These are phyloP conservation scores for Metallyticus violacea DNA, from an alignment of 2,888 invertebrate species.

Conservation along the genomic window DNA sequence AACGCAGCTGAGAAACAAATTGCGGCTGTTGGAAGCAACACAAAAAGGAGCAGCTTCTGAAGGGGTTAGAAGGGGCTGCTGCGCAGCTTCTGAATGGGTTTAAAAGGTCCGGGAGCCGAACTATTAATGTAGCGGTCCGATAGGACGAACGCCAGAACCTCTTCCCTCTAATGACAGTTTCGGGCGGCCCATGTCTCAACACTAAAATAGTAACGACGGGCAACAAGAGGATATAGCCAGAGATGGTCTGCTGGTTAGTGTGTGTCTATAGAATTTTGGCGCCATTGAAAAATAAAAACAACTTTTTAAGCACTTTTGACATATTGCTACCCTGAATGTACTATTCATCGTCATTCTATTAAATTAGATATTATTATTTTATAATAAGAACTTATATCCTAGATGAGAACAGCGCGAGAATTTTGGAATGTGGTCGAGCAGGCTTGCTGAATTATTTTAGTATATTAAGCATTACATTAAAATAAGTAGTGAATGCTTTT, in stretches of 20 bases:
- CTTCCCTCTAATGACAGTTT: background rate
- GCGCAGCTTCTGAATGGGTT: background rate
- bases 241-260: background rate
- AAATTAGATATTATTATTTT: no score
- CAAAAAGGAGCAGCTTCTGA: background rate
- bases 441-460: no score
- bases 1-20: background rate
- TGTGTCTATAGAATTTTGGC: no score
- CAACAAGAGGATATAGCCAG: background rate
- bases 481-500: no score
- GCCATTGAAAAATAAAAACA: no score
- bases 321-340: no score
- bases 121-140: background rate
- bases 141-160: background rate
- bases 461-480: no score
- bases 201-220: background rate
- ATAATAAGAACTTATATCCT: no score
- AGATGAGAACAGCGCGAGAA: no score
- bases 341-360: no score
- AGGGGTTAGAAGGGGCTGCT: background rate
- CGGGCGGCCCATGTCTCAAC: background rate
- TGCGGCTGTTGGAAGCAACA: background rate
- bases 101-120: background rate
- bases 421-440: no score
- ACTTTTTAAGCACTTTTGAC: no score